phyloP scores from a whole-genome alignment of 2,797 vertebrate genomes.

The Helicolenus hilgendorfi region DNA sequence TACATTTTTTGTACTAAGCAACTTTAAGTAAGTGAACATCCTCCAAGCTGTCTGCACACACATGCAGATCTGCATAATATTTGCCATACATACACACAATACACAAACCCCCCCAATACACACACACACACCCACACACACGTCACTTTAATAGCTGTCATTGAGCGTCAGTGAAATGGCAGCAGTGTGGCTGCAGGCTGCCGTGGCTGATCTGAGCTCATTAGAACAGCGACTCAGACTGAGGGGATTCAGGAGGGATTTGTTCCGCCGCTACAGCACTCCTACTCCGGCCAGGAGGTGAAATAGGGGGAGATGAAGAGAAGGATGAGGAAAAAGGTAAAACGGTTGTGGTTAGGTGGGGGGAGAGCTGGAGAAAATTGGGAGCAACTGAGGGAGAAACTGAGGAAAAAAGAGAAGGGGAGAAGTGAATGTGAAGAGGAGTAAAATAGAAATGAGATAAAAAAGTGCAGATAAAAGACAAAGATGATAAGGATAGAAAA shows the following conservation, averaged over 20 bases:
- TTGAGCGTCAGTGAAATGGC: conserved; percentile 54
- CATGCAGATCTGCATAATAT: neutral
- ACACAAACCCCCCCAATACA: no score
- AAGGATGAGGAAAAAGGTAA: conserved; percentile 46
- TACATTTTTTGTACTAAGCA: no score
- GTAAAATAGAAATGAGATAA: neutral
- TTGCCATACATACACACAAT: neutral
- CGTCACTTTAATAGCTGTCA: conserved; percentile 63
- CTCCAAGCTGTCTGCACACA: neutral
- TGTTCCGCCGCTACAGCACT: conserved; percentile 57
- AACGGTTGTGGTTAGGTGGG: neutral
- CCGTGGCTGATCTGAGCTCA: conserved; percentile 77
- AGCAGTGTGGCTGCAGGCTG: conserved; percentile 53
- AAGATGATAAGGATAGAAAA: neutral
- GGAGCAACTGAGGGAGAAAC: conserved; percentile 5
- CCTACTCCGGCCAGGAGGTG: conserved; percentile 45
- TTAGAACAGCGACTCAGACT: conserved; percentile 71
- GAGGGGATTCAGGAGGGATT: conserved; percentile 74
- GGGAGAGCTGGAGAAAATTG: conserved; percentile 34
- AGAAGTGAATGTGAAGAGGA: neutral
- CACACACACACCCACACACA: neutral
- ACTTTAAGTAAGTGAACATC: neutral
- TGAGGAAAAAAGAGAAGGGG: conserved; percentile 4
- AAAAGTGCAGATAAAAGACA: neutral
- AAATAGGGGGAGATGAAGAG: conserved; percentile 67